Percentiles rank a stretch among this genome's conserved stretches.
phyloP scores from a whole-genome alignment of 2,113 vertebrate genomes.

The Eolophus roseicapilla region DNA sequence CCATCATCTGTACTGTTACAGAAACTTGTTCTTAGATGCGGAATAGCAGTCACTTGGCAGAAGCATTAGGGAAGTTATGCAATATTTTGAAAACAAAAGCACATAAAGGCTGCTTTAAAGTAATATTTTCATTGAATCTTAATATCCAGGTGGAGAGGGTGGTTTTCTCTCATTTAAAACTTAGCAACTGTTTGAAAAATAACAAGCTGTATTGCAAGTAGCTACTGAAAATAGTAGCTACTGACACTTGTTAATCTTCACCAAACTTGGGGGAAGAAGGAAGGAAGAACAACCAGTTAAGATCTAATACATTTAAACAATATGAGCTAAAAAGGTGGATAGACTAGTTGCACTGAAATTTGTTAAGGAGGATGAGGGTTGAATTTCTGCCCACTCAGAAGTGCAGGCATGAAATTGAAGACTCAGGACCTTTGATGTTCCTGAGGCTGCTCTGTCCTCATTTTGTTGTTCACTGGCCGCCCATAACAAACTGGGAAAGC shows the following conservation, averaged over 20 bases:
- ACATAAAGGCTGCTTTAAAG: not conserved
- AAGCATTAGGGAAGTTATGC: not conserved
- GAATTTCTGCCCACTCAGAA: not conserved
- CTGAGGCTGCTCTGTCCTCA: not conserved
- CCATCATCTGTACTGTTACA: not conserved
- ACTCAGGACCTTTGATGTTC: not conserved
- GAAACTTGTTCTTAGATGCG: not conserved
- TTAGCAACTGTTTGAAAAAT: not conserved
- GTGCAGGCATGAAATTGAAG: not conserved
- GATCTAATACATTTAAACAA: not conserved
- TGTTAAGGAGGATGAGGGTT: not conserved
- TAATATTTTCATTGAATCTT: not conserved
- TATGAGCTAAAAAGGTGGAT: not conserved
- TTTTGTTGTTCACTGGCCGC: not conserved
- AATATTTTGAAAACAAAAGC: not conserved
- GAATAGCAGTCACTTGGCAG: not conserved
- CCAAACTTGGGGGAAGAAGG: not conserved
- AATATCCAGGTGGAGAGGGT: not conserved
- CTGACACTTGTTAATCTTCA: not conserved
- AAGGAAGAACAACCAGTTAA: not conserved
- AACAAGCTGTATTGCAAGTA: not conserved
- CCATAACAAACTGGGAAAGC: not conserved
- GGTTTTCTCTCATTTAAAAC: accelerated
- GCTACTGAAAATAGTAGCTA: not conserved
- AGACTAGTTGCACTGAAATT: not conserved